Conservation (phyloP, 2,888 invertebrate genomes). For the Troides oblongomaculatus region DNA sequence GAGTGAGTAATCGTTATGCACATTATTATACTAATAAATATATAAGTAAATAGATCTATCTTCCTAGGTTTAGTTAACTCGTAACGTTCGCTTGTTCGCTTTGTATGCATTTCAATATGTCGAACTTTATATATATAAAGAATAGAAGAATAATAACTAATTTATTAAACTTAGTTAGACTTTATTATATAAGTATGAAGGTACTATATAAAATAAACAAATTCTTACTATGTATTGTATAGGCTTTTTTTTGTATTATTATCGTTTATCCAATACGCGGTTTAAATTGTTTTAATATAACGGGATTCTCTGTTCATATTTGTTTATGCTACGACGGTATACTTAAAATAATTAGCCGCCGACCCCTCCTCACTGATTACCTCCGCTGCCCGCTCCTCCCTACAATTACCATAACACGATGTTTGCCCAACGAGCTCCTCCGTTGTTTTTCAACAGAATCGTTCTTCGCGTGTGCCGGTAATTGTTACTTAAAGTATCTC, state of each 20-base stretch:
- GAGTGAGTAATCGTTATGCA: no score
- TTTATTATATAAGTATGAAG: no score
- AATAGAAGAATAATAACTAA: no score
- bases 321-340: constrained; percentile 22
- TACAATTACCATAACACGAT: constrained; percentile 61
- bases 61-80: no score
- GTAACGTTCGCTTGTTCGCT: no score
- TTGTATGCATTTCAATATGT: no score
- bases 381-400: constrained; percentile 33
- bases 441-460: constrained; percentile 43
- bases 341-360: constrained; percentile 27
- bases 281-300: constrained; percentile 14
- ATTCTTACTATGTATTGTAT: no score
- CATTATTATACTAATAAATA: no score
- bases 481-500: constrained; percentile 11
- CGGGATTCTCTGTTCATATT: constrained; percentile 15
- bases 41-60: no score
- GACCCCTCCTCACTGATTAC: constrained; percentile 23
- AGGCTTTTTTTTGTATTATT: not conserved
- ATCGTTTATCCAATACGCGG: not conserved
- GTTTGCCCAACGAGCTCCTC: constrained; percentile 60
- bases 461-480: constrained; percentile 31
- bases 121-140: no score
- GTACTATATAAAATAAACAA: no score
- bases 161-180: no score